Conservation (phyloP, 2,797 vertebrate genomes). For the Melanotaenia pygmaea region DNA sequence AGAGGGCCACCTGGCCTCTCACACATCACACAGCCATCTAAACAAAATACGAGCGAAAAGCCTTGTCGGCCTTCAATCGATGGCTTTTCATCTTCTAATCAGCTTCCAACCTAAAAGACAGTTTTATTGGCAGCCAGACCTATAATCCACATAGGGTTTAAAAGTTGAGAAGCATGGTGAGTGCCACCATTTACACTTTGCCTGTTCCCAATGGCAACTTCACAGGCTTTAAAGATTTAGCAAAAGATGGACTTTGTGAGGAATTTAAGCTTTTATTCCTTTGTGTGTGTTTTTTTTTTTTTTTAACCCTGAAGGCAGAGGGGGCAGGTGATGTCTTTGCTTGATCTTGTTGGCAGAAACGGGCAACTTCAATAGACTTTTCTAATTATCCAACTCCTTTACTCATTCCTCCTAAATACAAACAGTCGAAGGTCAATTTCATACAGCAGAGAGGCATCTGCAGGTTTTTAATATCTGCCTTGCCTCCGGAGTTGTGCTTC, state of each 20-base stretch:
- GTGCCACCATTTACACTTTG: conserved; percentile 22
- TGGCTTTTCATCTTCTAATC: conserved; percentile 75
- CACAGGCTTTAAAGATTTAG: conserved; percentile 9
- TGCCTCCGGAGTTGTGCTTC: conserved; percentile 71
- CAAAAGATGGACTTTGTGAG: conserved; percentile 9
- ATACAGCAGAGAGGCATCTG: conserved; percentile 62
- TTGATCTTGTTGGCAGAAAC: conserved; percentile 36
- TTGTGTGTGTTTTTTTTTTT: background rate
- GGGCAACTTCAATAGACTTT: conserved; percentile 58
- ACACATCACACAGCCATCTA: conserved; percentile 53
- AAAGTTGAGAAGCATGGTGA: conserved; percentile 47
- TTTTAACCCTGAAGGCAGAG: conserved; percentile 22
- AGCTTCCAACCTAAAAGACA: conserved; percentile 51
- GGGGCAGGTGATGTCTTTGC: conserved; percentile 44
- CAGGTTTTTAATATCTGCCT: conserved; percentile 76
- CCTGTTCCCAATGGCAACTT: conserved; percentile 1
- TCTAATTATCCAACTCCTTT: conserved; percentile 59
- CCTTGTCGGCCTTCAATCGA: conserved; percentile 53
- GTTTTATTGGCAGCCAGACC: conserved; percentile 28
- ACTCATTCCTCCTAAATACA: conserved; percentile 68
- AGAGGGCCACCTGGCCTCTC: conserved; percentile 44
- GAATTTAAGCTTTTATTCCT: conserved; percentile 35
- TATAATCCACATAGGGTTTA: conserved; percentile 61
- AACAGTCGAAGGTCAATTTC: conserved; percentile 69
- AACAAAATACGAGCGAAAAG: conserved; percentile 55